These are phyloP conservation scores for Syngnathus rostellatus DNA, from an alignment of 2,797 vertebrate genomes.

Conservation along the genomic window DNA sequence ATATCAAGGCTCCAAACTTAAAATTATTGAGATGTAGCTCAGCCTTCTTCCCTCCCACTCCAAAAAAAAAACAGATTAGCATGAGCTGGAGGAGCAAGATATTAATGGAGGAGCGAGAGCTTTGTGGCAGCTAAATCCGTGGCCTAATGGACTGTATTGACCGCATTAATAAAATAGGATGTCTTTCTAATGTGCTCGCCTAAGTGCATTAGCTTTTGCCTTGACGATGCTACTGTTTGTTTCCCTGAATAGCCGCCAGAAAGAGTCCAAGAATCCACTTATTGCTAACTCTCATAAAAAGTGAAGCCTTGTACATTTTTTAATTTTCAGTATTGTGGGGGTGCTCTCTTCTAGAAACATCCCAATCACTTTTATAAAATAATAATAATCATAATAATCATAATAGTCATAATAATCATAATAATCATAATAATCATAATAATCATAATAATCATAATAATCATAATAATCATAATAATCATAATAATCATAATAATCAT, in stretches of 20 bases:
- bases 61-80: conserved; percentile 33
- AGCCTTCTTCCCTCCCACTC: neutral
- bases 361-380: neutral
- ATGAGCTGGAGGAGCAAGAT: conserved; percentile 49
- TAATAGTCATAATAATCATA: too few species aligned
- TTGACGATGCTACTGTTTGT: conserved; percentile 52
- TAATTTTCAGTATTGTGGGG: neutral
- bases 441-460: too few species aligned
- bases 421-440: too few species aligned
- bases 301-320: neutral
- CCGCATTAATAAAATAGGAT: conserved; percentile 73
- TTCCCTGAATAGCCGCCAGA: conserved; percentile 43
- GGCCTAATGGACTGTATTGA: conserved; percentile 73
- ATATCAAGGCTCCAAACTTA: too few species aligned
- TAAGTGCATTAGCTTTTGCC: conserved; percentile 62
- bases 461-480: too few species aligned
- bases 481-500: too few species aligned
- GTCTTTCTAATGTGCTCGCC: conserved; percentile 66
- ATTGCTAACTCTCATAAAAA: conserved; percentile 19
- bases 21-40: neutral
- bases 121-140: conserved; percentile 62
- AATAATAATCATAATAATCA: too few species aligned
- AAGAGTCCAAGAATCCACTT: conserved; percentile 32
- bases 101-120: conserved; percentile 63
- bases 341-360: neutral